Evolutionary conservation across 1,140 invertebrate genomes (phyloP).

Genomic region (Antheraea pernyi): DNA sequence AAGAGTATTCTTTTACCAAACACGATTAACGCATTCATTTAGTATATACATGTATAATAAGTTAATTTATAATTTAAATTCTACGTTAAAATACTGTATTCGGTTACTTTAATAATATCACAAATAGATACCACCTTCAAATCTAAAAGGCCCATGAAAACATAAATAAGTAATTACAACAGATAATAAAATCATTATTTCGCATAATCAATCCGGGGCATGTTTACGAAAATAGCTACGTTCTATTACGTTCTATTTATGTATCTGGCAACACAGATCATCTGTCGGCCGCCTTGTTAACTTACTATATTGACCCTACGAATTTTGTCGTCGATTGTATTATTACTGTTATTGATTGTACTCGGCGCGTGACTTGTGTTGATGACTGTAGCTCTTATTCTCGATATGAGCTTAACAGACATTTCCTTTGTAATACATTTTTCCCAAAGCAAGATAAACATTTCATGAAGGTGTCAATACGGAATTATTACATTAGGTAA

Average conservation of each 20-base stretch:
- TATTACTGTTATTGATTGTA: slow-evolving; percentile 77
- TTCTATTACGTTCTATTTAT: slow-evolving; percentile 12
- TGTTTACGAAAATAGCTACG: slow-evolving; percentile 6
- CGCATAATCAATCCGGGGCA: background rate
- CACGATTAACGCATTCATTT: too few species aligned
- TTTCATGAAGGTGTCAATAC: background rate
- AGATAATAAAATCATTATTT: slow-evolving; percentile 12
- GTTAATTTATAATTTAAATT: background rate
- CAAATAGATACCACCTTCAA: background rate
- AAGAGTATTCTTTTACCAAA: too few species aligned
- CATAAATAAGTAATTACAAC: slow-evolving; percentile 14
- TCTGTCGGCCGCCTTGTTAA: slow-evolving; percentile 52
- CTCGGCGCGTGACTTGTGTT: slow-evolving; percentile 71
- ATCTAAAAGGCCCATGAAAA: background rate
- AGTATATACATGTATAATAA: background rate
- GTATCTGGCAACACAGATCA: slow-evolving; percentile 44
- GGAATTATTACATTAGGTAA: background rate
- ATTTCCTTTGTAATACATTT: background rate
- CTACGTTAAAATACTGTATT: background rate
- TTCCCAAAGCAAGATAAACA: background rate
- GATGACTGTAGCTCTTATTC: slow-evolving; percentile 51
- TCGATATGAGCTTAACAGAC: slow-evolving; percentile 15
- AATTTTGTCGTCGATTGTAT: slow-evolving; percentile 69
- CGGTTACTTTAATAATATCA: background rate
- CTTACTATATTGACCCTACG: slow-evolving; percentile 71